Conservation (phyloP, 1,140 invertebrate genomes). For the Frieseomelitta varia region DNA sequence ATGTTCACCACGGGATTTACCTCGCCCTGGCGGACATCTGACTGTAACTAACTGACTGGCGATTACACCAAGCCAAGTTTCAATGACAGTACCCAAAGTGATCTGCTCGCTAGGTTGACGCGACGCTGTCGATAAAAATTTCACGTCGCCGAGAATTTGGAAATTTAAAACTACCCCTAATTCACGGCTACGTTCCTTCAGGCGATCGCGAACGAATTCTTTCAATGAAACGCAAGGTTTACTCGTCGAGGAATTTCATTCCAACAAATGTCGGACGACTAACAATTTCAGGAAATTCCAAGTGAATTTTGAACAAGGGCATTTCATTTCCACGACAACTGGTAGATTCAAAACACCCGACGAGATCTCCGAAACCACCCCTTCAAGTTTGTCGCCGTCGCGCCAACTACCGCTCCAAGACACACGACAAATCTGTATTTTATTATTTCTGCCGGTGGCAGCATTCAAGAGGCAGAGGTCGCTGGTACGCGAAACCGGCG, state of each 20-base stretch:
- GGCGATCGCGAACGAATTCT: too few relatives aligned
- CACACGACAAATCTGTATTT: slow-evolving; percentile 74
- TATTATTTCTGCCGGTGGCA: slow-evolving; percentile 77
- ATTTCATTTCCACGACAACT: neutral
- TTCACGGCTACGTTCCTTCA: too few relatives aligned
- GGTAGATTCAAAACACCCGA: neutral
- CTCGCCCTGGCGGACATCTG: neutral
- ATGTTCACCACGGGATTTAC: neutral
- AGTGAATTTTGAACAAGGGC: neutral
- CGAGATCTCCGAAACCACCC: neutral
- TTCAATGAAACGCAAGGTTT: too few relatives aligned
- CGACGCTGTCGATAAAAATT: too few relatives aligned
- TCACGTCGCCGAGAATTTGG: too few relatives aligned
- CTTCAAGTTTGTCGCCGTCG: too few relatives aligned
- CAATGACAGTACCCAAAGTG: neutral
- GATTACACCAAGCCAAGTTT: neutral
- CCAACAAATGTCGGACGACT: too few relatives aligned
- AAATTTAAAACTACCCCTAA: too few relatives aligned
- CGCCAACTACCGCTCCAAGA: slow-evolving; percentile 9
- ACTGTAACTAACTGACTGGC: neutral
- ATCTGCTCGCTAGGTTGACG: too few relatives aligned
- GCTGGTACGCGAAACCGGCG: slow-evolving; percentile 6
- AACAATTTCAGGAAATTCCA: neutral
- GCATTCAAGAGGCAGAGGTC: slow-evolving; percentile 66
- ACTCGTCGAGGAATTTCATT: too few relatives aligned